These are phyloP conservation scores for Lagodon rhomboides DNA, from an alignment of 2,797 vertebrate species.

Conservation along the genomic window DNA sequence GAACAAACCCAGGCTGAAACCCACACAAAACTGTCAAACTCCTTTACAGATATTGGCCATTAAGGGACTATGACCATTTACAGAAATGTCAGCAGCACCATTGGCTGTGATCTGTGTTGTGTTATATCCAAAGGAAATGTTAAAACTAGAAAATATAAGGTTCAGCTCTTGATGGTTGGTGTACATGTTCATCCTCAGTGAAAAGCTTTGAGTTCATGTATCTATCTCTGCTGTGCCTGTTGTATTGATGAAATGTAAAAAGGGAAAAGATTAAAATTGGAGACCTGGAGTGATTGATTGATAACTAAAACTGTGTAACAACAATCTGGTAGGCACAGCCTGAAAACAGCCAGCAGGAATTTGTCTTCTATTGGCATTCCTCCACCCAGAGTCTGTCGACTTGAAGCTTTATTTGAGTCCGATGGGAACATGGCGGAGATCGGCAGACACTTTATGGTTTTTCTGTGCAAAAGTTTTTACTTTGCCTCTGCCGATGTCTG, in stretches of 20 bases:
- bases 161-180: background rate
- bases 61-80: background rate
- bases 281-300: conserved; percentile 34
- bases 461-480: conserved; percentile 12
- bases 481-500: conserved; percentile 19
- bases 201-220: conserved; percentile 5
- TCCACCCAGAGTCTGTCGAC: background rate
- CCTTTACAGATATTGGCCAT: conserved; percentile 1
- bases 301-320: conserved; percentile 27
- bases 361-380: background rate
- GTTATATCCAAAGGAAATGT: conserved; percentile 6
- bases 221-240: background rate
- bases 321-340: conserved; percentile 13
- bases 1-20: conserved; percentile 13
- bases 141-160: background rate
- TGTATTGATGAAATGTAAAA: conserved; percentile 4
- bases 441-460: background rate
- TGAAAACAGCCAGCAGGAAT: conserved; percentile 39
- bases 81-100: conserved; percentile 11
- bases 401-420: background rate
- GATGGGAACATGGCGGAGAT: conserved; percentile 1
- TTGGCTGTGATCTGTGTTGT: background rate
- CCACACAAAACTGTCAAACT: background rate
- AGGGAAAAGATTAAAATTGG: background rate
- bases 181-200: background rate